Evolutionary conservation across 2,113 vertebrate genomes (phyloP).

Genomic region (Garra rufa): DNA sequence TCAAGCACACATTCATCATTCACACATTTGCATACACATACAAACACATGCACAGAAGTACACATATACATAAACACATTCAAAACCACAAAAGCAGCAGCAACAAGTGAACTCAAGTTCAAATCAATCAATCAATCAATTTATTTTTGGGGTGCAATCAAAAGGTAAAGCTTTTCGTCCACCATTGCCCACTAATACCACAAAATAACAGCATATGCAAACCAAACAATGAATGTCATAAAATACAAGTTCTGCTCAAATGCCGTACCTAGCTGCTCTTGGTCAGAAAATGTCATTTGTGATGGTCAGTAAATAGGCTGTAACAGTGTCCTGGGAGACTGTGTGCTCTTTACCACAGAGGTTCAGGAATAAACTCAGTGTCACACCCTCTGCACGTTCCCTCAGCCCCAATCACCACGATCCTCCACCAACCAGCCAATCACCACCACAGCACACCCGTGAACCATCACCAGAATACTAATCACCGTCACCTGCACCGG

Average conservation of each 20-base stretch:
- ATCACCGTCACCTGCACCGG: no score
- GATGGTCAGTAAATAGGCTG: neutral
- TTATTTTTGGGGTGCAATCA: neutral
- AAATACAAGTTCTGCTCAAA: neutral
- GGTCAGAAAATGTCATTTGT: neutral
- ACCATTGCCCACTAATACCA: neutral
- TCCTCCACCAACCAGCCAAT: no score
- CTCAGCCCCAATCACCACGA: no score
- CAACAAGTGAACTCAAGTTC: neutral
- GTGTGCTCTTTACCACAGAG: constrained; percentile 10
- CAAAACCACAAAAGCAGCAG: no score
- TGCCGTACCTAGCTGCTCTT: neutral
- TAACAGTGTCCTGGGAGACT: neutral
- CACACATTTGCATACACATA: neutral
- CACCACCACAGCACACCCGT: no score
- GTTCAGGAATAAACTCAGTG: neutral
- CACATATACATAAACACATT: neutral
- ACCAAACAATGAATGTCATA: neutral
- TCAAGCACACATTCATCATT: neutral
- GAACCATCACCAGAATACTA: no score
- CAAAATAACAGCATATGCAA: neutral
- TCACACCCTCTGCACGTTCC: no score
- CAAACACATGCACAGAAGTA: neutral
- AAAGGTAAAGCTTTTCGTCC: neutral
- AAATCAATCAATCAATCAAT: neutral